Conservation (phyloP, 2,888 invertebrate species). For the Diloba caeruleocephala region DNA sequence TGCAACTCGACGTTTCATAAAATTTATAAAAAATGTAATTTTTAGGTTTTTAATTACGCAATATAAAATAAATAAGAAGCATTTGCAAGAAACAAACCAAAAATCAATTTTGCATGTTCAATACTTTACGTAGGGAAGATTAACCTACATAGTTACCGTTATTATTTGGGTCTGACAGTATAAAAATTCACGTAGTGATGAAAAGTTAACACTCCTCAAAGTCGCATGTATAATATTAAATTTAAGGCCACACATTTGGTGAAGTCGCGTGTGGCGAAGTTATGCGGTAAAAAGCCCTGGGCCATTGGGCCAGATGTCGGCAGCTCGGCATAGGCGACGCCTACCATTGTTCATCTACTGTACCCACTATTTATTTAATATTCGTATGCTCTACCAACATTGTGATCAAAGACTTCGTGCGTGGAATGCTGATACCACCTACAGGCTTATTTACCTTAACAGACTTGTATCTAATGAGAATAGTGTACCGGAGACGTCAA, state of each 20-base stretch:
- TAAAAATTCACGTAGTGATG: neutral
- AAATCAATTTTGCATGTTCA: too few relatives aligned
- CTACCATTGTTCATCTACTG: conserved; percentile 58
- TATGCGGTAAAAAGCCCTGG: conserved; percentile 60
- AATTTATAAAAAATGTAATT: too few relatives aligned
- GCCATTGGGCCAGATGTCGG: conserved; percentile 65
- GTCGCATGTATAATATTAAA: conserved; percentile 40
- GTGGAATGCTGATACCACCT: conserved; percentile 58
- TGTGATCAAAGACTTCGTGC: conserved; percentile 58
- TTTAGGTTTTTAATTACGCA: too few relatives aligned
- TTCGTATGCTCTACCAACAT: conserved; percentile 53
- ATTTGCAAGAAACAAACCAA: too few relatives aligned
- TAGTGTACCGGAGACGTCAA: conserved; percentile 15
- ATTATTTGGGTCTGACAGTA: too few relatives aligned
- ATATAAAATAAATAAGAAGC: too few relatives aligned
- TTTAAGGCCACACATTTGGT: conserved; percentile 60
- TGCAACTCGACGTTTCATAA: too few relatives aligned
- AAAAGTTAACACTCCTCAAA: conserved; percentile 41
- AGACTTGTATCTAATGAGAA: conserved; percentile 10
- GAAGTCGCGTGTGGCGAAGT: conserved; percentile 62
- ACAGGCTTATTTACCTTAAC: conserved; percentile 43
- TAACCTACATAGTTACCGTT: too few relatives aligned
- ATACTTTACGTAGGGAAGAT: too few relatives aligned
- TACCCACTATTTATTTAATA: conserved; percentile 56
- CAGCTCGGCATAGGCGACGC: conserved; percentile 49